phyloP scores from a whole-genome alignment of 1,140 invertebrate genomes.

The Anastrepha obliqua region DNA sequence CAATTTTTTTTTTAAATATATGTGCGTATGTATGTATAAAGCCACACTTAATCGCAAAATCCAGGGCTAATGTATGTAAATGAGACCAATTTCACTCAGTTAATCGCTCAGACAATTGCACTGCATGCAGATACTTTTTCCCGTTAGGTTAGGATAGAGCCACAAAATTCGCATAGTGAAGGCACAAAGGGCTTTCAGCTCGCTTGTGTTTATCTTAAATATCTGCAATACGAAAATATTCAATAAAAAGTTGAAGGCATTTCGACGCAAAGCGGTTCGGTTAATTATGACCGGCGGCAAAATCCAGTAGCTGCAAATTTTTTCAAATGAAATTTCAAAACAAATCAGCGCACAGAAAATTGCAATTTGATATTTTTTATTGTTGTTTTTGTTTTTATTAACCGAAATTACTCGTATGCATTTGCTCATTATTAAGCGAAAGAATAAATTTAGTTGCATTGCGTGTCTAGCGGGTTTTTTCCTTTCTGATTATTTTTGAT shows the following conservation, averaged over 20 bases:
- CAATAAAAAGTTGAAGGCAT: neutral
- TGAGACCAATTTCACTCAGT: neutral
- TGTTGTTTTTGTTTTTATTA: too few species aligned
- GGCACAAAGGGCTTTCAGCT: neutral
- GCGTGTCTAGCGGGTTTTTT: conserved; percentile 13
- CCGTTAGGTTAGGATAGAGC: neutral
- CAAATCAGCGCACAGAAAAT: neutral
- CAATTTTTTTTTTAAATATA: too few species aligned
- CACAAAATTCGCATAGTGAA: neutral
- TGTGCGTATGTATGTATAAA: too few species aligned
- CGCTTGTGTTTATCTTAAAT: too few species aligned
- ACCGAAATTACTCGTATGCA: too few species aligned
- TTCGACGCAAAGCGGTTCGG: neutral
- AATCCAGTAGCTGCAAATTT: conserved; percentile 9
- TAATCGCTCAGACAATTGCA: neutral
- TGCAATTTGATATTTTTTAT: too few species aligned
- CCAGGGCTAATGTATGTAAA: conserved; percentile 14
- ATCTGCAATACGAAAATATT: neutral
- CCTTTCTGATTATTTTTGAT: neutral
- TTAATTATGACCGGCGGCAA: neutral
- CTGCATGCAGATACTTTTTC: neutral
- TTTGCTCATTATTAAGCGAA: neutral
- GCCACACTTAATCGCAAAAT: neutral
- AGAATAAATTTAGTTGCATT: neutral
- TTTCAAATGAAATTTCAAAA: neutral